Evolutionary conservation across 2,888 invertebrate species (phyloP).

Genomic region (Cryptocephalus moraei): DNA sequence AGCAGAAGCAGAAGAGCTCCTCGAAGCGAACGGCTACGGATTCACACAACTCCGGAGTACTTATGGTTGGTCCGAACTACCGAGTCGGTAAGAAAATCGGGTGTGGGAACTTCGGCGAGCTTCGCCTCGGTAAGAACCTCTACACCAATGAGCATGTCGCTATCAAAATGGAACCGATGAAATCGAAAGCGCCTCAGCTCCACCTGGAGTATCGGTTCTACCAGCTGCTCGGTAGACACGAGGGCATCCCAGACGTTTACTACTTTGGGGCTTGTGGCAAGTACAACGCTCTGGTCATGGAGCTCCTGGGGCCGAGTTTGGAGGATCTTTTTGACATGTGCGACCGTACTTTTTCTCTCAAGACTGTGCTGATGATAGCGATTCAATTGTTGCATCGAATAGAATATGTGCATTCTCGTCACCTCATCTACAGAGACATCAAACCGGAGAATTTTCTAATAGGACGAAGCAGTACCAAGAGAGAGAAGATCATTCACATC

Average conservation of each 20-base stretch:
- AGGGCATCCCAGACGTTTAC: conserved; percentile 98
- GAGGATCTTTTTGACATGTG: conserved; percentile 99
- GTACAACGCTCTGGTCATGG: conserved; percentile 99
- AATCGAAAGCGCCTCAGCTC: conserved; percentile 98
- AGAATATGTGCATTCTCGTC: conserved; percentile 99
- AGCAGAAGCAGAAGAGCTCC: background rate
- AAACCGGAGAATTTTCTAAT: conserved; percentile 99
- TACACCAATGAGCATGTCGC: conserved; percentile 99
- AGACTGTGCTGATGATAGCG: conserved; percentile 64
- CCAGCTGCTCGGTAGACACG: conserved; percentile 95
- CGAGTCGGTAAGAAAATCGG: conserved; percentile 99
- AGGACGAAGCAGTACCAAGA: conserved; percentile 93
- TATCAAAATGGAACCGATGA: conserved; percentile 99
- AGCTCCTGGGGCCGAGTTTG: conserved; percentile 94
- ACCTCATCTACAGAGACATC: conserved; percentile 98
- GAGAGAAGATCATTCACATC: conserved; percentile 98
- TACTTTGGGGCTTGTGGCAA: conserved; percentile 99
- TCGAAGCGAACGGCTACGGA: background rate
- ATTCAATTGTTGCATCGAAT: conserved; percentile 82
- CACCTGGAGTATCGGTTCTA: conserved; percentile 99
- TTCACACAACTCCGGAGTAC: conserved; percentile 63
- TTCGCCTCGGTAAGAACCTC: conserved; percentile 96
- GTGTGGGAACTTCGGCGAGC: conserved; percentile 99
- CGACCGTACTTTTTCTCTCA: conserved; percentile 83
- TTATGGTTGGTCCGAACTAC: conserved; percentile 99